A percentile compares a stretch with the other conserved stretches of the same genome.
Evolutionary conservation across 2,797 vertebrate genomes (phyloP).

Genomic region (Danionella dracula): DNA sequence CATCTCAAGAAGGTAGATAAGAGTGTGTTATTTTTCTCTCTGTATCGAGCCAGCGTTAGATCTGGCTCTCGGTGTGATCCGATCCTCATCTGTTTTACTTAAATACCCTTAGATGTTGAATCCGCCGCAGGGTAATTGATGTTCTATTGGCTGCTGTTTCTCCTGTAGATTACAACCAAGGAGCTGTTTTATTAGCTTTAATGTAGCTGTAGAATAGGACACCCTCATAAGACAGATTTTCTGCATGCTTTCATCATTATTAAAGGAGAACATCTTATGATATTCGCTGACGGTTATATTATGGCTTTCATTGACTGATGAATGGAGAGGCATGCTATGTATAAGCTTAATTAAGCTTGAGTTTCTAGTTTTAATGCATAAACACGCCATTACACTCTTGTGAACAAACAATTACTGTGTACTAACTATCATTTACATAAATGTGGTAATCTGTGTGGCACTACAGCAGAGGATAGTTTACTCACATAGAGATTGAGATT

Average conservation of each 20-base stretch:
- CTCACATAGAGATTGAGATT: too few species aligned
- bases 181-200: slow-evolving; percentile 48
- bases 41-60: slow-evolving; percentile 48
- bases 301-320: slow-evolving; percentile 34
- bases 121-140: slow-evolving; percentile 49
- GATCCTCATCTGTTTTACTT: slow-evolving; percentile 48
- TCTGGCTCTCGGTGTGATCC: slow-evolving; percentile 36
- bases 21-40: slow-evolving; percentile 47
- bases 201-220: slow-evolving; percentile 44
- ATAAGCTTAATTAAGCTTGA: slow-evolving; percentile 41
- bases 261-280: slow-evolving; percentile 36
- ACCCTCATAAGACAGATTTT: slow-evolving; percentile 30
- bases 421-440: slow-evolving; percentile 18
- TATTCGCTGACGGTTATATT: slow-evolving; percentile 40
- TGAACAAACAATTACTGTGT: slow-evolving; percentile 27
- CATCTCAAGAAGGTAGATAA: slow-evolving; percentile 51
- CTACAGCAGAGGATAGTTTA: not conserved
- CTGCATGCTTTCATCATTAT: slow-evolving; percentile 31
- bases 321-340: slow-evolving; percentile 23
- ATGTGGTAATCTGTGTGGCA: slow-evolving; percentile 29
- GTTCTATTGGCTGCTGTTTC: slow-evolving; percentile 43
- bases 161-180: slow-evolving; percentile 44
- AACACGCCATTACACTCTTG: slow-evolving; percentile 18
- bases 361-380: slow-evolving; percentile 25
- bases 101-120: slow-evolving; percentile 48